Evolutionary conservation across 2,888 invertebrate genomes (phyloP).

Genomic region (Octonoba sinensis): DNA sequence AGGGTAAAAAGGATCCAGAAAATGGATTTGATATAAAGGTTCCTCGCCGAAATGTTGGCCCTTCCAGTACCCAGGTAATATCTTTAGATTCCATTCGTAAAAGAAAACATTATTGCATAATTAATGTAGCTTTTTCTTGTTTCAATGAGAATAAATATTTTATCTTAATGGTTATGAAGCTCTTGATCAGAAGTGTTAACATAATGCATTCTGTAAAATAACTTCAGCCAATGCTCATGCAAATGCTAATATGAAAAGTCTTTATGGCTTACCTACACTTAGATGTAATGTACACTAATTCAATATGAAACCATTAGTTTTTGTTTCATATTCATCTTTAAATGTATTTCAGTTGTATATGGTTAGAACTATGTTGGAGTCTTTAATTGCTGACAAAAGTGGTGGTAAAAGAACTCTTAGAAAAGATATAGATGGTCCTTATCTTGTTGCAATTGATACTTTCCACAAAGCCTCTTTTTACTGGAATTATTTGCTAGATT

Average conservation of each 20-base stretch:
- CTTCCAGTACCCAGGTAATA: conserved; percentile 74
- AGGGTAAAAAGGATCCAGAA: conserved; percentile 94
- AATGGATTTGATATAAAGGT: conserved; percentile 88
- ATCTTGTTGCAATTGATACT: conserved; percentile 91
- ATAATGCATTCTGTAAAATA: no score
- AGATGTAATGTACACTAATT: no score
- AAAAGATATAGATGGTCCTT: conserved; percentile 96
- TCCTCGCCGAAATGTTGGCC: conserved; percentile 90
- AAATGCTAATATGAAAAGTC: no score
- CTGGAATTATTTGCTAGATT: conserved; percentile 94
- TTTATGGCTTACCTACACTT: no score
- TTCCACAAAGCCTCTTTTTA: conserved; percentile 97
- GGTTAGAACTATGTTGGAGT: conserved; percentile 98
- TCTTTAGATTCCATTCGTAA: not conserved
- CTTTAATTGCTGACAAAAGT: conserved; percentile 96
- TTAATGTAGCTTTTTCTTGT: not conserved
- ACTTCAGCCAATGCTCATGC: no score
- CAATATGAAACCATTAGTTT: no score
- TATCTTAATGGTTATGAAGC: no score
- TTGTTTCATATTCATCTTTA: no score
- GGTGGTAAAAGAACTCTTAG: conserved; percentile 93
- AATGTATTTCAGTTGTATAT: conserved; percentile 87
- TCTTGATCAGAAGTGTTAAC: no score
- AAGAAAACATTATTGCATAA: not conserved
- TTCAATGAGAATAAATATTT: no score